Evolutionary conservation across 2,113 vertebrate species (phyloP), one percentile per base, ranked within the genome.

Genomic region (Eurypyga helias): DNA sequence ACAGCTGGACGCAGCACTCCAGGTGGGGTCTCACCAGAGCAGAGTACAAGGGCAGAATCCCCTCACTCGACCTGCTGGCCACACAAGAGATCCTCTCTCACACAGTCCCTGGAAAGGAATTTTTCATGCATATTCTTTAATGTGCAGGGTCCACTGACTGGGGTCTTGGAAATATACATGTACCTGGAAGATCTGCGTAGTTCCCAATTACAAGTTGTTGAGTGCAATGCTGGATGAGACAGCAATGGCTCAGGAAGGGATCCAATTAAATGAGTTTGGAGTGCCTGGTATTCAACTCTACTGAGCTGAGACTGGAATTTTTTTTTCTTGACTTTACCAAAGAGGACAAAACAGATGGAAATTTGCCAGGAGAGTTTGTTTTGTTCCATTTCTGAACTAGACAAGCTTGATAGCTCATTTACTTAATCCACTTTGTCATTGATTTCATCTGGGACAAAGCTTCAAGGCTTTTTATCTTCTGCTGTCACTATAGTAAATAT

Each of bases 381-480:
- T 89, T 70, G 36, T 66, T 23, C 43, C 18, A 38, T 91, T 96
- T 96, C 26, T 96, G 64, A 88, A 41, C 28, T 28, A 70, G 82
- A 71, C 83, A 94, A 72, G 46, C 64, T 80, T 95, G 95, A 91
- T 28, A 90, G 79, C 84, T 96, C 80, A 89, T 95, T 92, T 92
- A 51, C 76, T 96, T 96, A 89, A 96, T 96, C 38, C 6, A 21
- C 36, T 87, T 91, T 93, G 93, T 95, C 91, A 0, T 69, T 79
- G 82, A 65, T 34, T 88, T 76, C 41, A 88, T 85, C 15, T 73
- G 58, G 33, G 58, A 86, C 41, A 66, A 77, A 92, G 84, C 87
- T 91, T 65, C 31, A 61, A 79, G 95, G 79, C 58, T 88, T 95
- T 96, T 90, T 64, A 10, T 80, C 58, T 69, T 66, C 62, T 3